phyloP scores from a whole-genome alignment of 2,113 vertebrate species.

The Irena cyanogastra region DNA sequence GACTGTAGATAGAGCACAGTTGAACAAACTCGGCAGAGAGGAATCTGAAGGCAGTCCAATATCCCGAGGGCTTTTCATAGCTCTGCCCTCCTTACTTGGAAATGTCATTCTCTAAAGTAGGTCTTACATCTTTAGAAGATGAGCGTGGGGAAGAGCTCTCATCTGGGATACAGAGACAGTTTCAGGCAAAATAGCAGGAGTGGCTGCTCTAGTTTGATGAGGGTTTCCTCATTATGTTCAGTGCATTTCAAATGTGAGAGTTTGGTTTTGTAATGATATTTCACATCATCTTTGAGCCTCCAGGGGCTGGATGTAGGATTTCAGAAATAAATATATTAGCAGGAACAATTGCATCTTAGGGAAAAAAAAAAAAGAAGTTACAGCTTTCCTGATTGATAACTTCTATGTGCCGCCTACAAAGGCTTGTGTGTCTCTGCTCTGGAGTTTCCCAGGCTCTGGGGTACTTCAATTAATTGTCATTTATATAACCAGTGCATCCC shows the following conservation, averaged over 20 bases:
- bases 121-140: constrained; percentile 25
- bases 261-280: constrained; percentile 7
- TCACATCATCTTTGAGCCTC: not conserved
- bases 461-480: constrained; percentile 43
- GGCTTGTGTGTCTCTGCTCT: not conserved
- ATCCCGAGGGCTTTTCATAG: not conserved
- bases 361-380: not conserved
- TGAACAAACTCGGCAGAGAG: not conserved
- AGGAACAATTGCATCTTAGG: not conserved
- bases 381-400: not conserved
- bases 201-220: constrained; percentile 39
- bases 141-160: constrained; percentile 4
- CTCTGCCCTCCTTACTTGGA: constrained; percentile 20
- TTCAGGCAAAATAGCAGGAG: constrained; percentile 28
- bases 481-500: constrained; percentile 20
- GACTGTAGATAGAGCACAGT: not conserved
- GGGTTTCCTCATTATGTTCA: constrained; percentile 26
- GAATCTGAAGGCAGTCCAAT: not conserved
- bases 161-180: constrained; percentile 2
- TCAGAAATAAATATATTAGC: constrained; percentile 38
- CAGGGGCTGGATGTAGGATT: not conserved
- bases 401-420: constrained; percentile 17
- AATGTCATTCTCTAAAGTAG: constrained; percentile 34
- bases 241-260: constrained; percentile 3
- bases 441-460: constrained; percentile 43